phyloP scores from a whole-genome alignment of 2,888 invertebrate species.

The Pristionchus exspectatus region DNA sequence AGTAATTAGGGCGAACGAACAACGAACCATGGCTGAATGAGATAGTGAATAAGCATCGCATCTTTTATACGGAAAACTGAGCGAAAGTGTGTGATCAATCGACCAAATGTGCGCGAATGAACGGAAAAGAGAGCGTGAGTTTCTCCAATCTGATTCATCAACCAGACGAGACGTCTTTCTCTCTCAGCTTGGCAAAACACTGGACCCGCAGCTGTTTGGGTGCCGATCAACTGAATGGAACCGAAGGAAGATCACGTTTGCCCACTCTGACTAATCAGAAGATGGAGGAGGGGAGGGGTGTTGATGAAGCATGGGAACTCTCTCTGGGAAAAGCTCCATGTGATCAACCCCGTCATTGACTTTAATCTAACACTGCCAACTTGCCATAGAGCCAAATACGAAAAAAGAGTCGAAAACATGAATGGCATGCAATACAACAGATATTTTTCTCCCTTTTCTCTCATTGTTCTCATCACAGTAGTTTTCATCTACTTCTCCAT shows the following conservation, averaged over 20 bases:
- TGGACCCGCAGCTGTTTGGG: constrained; percentile 21
- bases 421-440: too few relatives aligned
- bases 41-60: constrained; percentile 24
- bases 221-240: constrained; percentile 42
- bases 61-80: background rate
- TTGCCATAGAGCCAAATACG: too few relatives aligned
- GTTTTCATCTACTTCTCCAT: background rate
- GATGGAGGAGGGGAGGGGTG: background rate
- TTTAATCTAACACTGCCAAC: too few relatives aligned
- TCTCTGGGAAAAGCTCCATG: background rate
- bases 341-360: background rate
- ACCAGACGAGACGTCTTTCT: constrained; percentile 1
- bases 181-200: background rate
- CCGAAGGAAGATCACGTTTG: constrained; percentile 39
- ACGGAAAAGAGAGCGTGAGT: constrained; percentile 6
- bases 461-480: background rate
- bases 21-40: constrained; percentile 43
- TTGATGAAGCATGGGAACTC: background rate
- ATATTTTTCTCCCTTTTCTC: background rate
- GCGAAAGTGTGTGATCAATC: background rate
- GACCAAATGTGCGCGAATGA: background rate
- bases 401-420: too few relatives aligned
- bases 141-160: constrained; percentile 9
- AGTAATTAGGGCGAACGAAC: background rate
- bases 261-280: background rate